These are phyloP conservation scores for Aphelenchoides avenae DNA, from an alignment of 1,140 invertebrate species.

Conservation along the genomic window DNA sequence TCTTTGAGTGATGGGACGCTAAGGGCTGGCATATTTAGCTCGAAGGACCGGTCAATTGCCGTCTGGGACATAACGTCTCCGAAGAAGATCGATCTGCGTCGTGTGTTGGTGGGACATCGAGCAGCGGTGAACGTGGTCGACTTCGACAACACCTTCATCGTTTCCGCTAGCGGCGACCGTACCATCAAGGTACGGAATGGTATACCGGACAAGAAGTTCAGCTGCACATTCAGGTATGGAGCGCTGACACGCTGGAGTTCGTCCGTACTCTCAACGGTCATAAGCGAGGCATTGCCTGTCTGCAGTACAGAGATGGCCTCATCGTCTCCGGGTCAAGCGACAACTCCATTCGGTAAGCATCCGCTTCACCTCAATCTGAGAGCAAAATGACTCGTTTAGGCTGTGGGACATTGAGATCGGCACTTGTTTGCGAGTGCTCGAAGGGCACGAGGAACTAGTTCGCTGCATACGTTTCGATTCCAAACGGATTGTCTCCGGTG, in stretches of 20 bases:
- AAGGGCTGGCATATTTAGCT: conserved; percentile 66
- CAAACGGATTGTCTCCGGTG: conserved; percentile 96
- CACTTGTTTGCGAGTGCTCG: conserved; percentile 88
- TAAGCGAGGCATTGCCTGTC: conserved; percentile 96
- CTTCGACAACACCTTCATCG: conserved; percentile 99
- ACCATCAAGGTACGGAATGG: conserved; percentile 78
- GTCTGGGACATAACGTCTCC: conserved; percentile 99
- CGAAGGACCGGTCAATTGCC: conserved; percentile 91
- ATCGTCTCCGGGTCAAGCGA: conserved; percentile 98
- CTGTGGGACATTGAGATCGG: conserved; percentile 99
- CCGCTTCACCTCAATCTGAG: not conserved
- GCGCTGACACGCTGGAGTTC: conserved; percentile 94
- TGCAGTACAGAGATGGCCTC: conserved; percentile 92
- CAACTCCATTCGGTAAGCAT: conserved; percentile 96
- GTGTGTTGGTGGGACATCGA: conserved; percentile 91
- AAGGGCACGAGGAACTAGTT: conserved; percentile 97
- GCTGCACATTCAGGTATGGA: conserved; percentile 68
- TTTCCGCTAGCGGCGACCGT: conserved; percentile 96
- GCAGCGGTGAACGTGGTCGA: conserved; percentile 99
- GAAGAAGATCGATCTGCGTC: conserved; percentile 84
- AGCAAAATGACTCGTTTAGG: too few species aligned
- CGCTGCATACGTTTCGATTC: conserved; percentile 93
- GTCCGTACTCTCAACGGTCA: conserved; percentile 97
- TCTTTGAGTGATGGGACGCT: conserved; percentile 1
- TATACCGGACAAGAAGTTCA: not conserved